Base-by-base conservation (phyloP, 2,888 invertebrate genomes). In the Emmelina monodactyla region DNA sequence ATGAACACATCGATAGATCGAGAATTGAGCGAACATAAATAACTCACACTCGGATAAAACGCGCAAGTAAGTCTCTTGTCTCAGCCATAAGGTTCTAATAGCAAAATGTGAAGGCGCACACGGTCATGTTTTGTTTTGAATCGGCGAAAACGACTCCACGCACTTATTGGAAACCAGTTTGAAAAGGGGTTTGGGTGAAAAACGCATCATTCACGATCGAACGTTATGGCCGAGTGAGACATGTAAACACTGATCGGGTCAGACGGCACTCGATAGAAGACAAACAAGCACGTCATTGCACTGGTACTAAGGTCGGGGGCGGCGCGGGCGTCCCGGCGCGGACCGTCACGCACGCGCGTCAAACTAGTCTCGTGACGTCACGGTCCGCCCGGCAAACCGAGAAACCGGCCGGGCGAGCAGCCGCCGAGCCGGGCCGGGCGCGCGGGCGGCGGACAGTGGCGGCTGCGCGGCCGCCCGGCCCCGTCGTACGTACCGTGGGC, bases 361-460 rank as follows among this genome's bases (percentile, higher is more conserved):
- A 72, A 76, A 78, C 78, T 75, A 78, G 78, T 78, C 54, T 73
- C 62, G 59, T 78, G 78, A 78, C 78, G 78, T 78, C 78, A 78
- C 67, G 51, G 66, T 66, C 67, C 58, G 72, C 66, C 71, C 70
- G 73, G 76, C 73, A 54, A 71, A 72, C 69, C 67, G 61, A 76
- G 68, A 72, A 78, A 76, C 78, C 75, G 75, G 76, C 75, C 71
- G 62, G 60, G 54, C 32, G 28, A 15, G 58, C n/a, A n/a, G n/a
- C 64, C 56, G 65, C 62, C 56, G 58, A 43, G 51, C 42, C 42
- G 44, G 36, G 40, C 42, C 39, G 41, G 53, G 55, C 52, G 37
- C 52, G 54, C 50, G 51, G 70, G 76, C 75, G 52, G 53, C 50
- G 51, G 70, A 73, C 76, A 75, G 76, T 73, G 75, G 71, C 64